Conservation (phyloP, 2,888 invertebrate species). For the Drosophila stalkeri region DNA sequence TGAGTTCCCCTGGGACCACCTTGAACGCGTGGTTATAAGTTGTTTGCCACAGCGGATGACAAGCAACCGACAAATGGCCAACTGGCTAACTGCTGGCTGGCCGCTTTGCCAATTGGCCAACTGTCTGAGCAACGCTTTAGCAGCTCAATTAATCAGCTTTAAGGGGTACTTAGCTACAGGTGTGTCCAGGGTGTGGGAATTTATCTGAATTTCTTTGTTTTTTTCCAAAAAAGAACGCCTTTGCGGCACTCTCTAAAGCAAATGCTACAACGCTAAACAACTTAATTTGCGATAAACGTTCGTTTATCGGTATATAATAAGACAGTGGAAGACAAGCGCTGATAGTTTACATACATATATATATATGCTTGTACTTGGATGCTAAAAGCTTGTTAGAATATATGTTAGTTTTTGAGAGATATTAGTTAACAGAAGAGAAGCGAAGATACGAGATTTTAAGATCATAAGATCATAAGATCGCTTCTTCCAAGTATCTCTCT, state of each 20-base stretch:
- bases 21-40: slow-evolving; percentile 64
- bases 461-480: no score
- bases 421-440: no score
- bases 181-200: slow-evolving; percentile 59
- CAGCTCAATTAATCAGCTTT: slow-evolving; percentile 74
- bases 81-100: slow-evolving; percentile 20
- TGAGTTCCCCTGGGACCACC: slow-evolving; percentile 58
- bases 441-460: no score
- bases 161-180: slow-evolving; percentile 62
- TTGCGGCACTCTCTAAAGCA: slow-evolving; percentile 14
- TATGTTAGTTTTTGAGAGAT: neutral
- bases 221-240: slow-evolving; percentile 10
- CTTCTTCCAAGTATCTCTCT: neutral
- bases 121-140: slow-evolving; percentile 60
- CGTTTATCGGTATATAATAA: slow-evolving; percentile 8
- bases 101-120: slow-evolving; percentile 23
- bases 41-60: slow-evolving; percentile 58
- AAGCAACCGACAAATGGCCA: slow-evolving; percentile 38
- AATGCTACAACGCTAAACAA: slow-evolving; percentile 27
- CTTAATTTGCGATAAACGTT: slow-evolving; percentile 35
- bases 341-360: neutral
- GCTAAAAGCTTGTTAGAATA: neutral
- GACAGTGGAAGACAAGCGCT: neutral
- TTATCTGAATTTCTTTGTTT: slow-evolving; percentile 18
- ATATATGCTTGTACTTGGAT: neutral